Conservation (phyloP, 2,888 invertebrate species). For the Pinctada fucata region DNA sequence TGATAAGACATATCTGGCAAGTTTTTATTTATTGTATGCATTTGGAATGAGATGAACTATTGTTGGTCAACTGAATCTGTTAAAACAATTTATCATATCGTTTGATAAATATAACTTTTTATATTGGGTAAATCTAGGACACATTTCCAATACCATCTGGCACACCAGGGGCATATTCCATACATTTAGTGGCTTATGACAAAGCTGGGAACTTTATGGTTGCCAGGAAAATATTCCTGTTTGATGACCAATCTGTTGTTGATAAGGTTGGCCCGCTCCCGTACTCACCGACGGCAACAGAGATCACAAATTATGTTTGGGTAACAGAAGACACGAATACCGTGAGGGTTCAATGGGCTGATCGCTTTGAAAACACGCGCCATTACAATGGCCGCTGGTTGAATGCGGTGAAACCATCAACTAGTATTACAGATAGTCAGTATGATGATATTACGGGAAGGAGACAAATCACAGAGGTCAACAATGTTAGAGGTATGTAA, state of each 20-base stretch:
- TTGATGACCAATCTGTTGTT: constrained; percentile 45
- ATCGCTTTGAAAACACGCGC: constrained; percentile 42
- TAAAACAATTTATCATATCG: too few species aligned
- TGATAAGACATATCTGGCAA: too few species aligned
- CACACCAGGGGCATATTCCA: constrained; percentile 30
- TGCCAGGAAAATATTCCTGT: constrained; percentile 43
- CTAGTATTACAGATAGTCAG: constrained; percentile 25
- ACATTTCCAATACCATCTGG: not conserved
- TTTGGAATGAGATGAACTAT: too few species aligned
- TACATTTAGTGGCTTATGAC: constrained; percentile 36
- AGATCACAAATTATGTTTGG: constrained; percentile 37
- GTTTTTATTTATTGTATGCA: too few species aligned
- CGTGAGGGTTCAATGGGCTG: constrained; percentile 38
- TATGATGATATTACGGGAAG: constrained; percentile 38
- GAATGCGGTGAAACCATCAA: constrained; percentile 26
- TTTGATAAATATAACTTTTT: too few species aligned
- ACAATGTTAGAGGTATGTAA: constrained; percentile 2
- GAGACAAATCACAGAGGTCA: constrained; percentile 8
- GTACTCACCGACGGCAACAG: constrained; percentile 24
- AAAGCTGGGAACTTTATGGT: constrained; percentile 47
- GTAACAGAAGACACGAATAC: constrained; percentile 30
- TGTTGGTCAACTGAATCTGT: too few species aligned
- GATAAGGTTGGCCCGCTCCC: constrained; percentile 11
- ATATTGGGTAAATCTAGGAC: too few species aligned
- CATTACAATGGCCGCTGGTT: constrained; percentile 43